Evolutionary conservation across 37 sponge, comb jelly and placozoan species (phyloP).

Genomic region (Halisarca cf. caerulea): DNA sequence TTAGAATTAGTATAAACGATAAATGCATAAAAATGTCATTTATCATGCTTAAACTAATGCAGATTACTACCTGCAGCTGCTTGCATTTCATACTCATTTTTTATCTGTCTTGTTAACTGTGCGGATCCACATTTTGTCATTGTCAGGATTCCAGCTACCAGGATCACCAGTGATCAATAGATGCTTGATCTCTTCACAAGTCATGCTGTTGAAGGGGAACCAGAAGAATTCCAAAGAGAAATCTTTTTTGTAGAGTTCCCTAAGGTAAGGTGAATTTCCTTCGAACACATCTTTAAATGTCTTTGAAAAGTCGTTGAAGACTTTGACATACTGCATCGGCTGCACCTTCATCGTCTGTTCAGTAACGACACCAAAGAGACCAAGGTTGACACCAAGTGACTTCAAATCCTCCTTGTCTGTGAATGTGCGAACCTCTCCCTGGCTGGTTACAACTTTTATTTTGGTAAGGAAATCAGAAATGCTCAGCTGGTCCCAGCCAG

Average conservation of each 20-base stretch:
- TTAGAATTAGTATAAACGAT: no score
- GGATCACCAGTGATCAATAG: not conserved
- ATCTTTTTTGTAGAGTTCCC: not conserved
- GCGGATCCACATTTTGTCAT: not conserved
- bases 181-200: not conserved
- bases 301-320: slow-evolving; percentile 1
- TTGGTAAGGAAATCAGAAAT: slow-evolving; percentile 19
- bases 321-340: not conserved
- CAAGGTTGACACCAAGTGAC: not conserved
- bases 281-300: not conserved
- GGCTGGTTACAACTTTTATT: slow-evolving; percentile 6
- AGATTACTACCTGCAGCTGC: no score
- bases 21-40: no score
- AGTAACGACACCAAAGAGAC: slow-evolving; percentile 38
- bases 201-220: slow-evolving; percentile 9
- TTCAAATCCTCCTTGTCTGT: slow-evolving; percentile 17
- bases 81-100: not conserved
- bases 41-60: no score
- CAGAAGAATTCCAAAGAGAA: not conserved
- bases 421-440: not conserved
- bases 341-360: slow-evolving; percentile 20
- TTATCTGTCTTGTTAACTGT: not conserved
- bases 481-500: slow-evolving; percentile 24
- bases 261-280: not conserved
- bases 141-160: not conserved